phyloP scores from a whole-genome alignment of 2,888 invertebrate species.

The Nudaria mundana region DNA sequence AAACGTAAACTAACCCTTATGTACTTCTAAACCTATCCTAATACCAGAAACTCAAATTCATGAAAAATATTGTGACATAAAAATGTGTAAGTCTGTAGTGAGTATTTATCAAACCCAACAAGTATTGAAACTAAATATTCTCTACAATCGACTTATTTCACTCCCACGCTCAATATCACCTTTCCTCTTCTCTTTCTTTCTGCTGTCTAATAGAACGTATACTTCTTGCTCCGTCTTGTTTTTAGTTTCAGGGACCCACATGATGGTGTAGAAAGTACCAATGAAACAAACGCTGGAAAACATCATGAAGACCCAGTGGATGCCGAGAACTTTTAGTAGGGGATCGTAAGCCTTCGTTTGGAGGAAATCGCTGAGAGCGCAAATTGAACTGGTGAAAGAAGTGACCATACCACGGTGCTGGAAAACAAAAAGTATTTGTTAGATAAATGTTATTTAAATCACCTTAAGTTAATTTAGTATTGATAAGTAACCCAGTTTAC shows the following conservation, averaged over 20 bases:
- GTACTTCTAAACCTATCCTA: no score
- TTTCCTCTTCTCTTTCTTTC: constrained; percentile 65
- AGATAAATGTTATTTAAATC: no score
- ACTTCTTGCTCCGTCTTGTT: constrained; percentile 67
- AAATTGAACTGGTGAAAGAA: constrained; percentile 66
- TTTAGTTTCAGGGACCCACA: constrained; percentile 74
- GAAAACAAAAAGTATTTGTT: constrained; percentile 15
- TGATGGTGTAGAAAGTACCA: constrained; percentile 65
- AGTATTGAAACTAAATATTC: constrained; percentile 8
- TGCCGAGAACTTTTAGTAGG: constrained; percentile 65
- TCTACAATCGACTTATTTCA: constrained; percentile 64
- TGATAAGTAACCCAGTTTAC: background rate
- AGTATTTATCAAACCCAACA: constrained; percentile 12
- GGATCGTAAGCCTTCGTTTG: constrained; percentile 75
- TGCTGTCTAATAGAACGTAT: constrained; percentile 60
- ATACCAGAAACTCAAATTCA: no score
- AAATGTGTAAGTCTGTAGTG: no score
- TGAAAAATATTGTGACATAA: no score
- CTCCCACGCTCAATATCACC: constrained; percentile 50
- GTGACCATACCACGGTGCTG: constrained; percentile 75
- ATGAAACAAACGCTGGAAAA: constrained; percentile 70
- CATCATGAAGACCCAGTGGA: constrained; percentile 75
- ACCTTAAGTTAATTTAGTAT: no score
- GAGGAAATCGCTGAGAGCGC: constrained; percentile 70
- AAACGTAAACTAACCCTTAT: no score